Conservation (phyloP, 2,797 vertebrate species). For the Hafferia zeledoni region DNA sequence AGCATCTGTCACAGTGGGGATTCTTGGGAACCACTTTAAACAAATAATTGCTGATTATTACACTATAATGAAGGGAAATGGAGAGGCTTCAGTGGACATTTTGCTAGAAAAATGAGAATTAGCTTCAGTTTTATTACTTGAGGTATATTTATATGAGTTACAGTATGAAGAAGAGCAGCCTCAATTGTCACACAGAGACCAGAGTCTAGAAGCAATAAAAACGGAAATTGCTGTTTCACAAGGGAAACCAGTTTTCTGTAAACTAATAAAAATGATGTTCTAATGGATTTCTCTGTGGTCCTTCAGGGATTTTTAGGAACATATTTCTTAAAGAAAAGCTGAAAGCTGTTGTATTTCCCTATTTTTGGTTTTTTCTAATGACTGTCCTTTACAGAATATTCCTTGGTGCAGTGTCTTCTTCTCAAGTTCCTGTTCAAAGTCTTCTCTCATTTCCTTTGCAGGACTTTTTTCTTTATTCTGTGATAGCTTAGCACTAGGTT, state of each 20-base stretch:
- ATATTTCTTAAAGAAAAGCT: not conserved
- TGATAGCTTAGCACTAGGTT: not conserved
- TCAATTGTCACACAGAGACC: not conserved
- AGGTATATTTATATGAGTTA: not conserved
- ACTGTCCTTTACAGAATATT: not conserved
- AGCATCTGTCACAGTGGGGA: not conserved
- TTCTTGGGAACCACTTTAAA: not conserved
- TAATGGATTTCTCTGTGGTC: not conserved
- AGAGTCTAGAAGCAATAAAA: not conserved
- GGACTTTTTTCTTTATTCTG: not conserved
- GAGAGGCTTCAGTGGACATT: not conserved
- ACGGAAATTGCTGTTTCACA: not conserved
- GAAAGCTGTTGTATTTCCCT: not conserved
- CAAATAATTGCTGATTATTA: not conserved
- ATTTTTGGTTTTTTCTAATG: not conserved
- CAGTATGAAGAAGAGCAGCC: not conserved
- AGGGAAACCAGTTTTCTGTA: not conserved
- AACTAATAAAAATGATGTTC: constrained; percentile 13
- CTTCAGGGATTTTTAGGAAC: not conserved
- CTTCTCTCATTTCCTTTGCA: not conserved
- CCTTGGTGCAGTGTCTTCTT: not conserved
- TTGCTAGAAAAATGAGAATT: constrained; percentile 14
- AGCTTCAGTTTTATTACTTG: not conserved
- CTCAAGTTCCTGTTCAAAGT: not conserved
- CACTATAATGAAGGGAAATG: not conserved